Percentiles rank a stretch among this genome's conserved stretches.
These are phyloP conservation scores for Crenichthys baileyi DNA, from an alignment of 2,797 vertebrate genomes.

Conservation along the genomic window DNA sequence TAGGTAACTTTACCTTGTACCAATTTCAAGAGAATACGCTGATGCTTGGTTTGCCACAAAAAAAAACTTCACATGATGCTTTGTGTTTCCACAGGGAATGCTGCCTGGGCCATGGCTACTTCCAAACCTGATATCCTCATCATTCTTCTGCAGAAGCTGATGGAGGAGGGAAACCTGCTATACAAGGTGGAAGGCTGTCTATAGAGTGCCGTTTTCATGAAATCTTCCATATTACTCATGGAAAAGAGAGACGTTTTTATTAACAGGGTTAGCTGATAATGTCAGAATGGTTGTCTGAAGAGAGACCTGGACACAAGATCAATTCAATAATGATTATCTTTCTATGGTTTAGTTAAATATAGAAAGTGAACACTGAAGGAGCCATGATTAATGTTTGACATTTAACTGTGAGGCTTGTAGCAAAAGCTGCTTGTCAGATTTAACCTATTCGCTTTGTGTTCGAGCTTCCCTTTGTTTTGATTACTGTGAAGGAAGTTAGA, in stretches of 20 bases:
- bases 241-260: background rate
- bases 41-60: constrained; percentile 25
- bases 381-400: constrained; percentile 70
- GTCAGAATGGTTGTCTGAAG: constrained; percentile 11
- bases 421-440: constrained; percentile 52
- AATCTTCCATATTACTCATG: background rate
- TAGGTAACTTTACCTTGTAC: constrained; percentile 86
- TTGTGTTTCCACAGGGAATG: constrained; percentile 85
- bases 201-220: background rate
- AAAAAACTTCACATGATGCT: constrained; percentile 21
- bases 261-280: background rate
- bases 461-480: constrained; percentile 46
- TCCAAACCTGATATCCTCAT: constrained; percentile 98
- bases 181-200: constrained; percentile 87
- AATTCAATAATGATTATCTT: constrained; percentile 12
- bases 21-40: constrained; percentile 68
- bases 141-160: constrained; percentile 97
- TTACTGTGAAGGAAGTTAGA: constrained; percentile 44
- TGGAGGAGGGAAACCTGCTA: constrained; percentile 97
- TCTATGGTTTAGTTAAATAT: constrained; percentile 27
- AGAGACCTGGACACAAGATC: constrained; percentile 10
- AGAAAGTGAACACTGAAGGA: constrained; percentile 47
- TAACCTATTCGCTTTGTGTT: constrained; percentile 12
- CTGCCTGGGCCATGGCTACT: constrained; percentile 99
- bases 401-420: constrained; percentile 68